phyloP scores from a whole-genome alignment of 2,797 vertebrate species.

The Neostethus bicornis region DNA sequence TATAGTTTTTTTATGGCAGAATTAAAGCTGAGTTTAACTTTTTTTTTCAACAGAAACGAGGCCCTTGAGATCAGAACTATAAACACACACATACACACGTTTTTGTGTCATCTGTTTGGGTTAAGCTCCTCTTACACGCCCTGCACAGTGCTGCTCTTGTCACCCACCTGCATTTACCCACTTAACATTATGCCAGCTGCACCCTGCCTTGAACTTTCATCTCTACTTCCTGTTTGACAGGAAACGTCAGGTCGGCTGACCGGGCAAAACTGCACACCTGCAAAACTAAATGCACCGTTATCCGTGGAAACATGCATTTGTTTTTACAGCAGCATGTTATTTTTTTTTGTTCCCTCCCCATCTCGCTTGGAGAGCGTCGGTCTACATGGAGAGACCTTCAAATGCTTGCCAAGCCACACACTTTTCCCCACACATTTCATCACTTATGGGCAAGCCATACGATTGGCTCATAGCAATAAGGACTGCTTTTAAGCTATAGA shows the following conservation, averaged over 20 bases:
- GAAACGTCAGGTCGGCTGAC: slow-evolving; percentile 73
- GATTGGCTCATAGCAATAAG: slow-evolving; percentile 44
- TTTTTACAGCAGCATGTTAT: slow-evolving; percentile 60
- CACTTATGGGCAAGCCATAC: slow-evolving; percentile 50
- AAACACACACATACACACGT: slow-evolving; percentile 33
- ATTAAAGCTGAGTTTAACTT: slow-evolving; percentile 6
- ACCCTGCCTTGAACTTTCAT: slow-evolving; percentile 63
- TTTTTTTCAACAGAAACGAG: slow-evolving; percentile 18
- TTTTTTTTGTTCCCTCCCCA: slow-evolving; percentile 40
- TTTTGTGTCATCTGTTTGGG: slow-evolving; percentile 64
- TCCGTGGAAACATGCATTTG: slow-evolving; percentile 57
- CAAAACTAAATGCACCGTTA: slow-evolving; percentile 57
- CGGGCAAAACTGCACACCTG: slow-evolving; percentile 62
- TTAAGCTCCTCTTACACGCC: slow-evolving; percentile 43
- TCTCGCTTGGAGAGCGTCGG: slow-evolving; percentile 12
- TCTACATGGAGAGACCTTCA: slow-evolving; percentile 40
- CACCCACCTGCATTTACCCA: slow-evolving; percentile 61
- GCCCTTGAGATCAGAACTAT: neutral
- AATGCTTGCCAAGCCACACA: slow-evolving; percentile 42
- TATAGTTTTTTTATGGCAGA: neutral
- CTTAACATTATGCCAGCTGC: slow-evolving; percentile 67
- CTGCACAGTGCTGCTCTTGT: slow-evolving; percentile 57
- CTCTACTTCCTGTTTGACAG: slow-evolving; percentile 73
- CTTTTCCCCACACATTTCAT: slow-evolving; percentile 65
- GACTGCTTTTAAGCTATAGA: slow-evolving; percentile 47